These are phyloP conservation scores for Chunga burmeisteri DNA, from an alignment of 2,113 vertebrate species.

Conservation along the genomic window DNA sequence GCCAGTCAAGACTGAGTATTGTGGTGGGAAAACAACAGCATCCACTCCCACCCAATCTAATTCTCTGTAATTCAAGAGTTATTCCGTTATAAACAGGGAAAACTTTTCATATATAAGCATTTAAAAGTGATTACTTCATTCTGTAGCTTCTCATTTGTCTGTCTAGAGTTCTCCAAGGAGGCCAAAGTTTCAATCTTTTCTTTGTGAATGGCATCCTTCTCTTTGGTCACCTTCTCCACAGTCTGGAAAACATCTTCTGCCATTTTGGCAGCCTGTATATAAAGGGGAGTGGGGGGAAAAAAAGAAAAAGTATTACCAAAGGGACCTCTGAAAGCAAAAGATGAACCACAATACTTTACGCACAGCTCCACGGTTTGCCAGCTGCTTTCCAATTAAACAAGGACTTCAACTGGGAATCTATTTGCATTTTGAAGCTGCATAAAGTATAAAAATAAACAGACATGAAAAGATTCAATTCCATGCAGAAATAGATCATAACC, in stretches of 20 bases:
- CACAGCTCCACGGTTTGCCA: not conserved
- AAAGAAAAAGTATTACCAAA: not conserved
- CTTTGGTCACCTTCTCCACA: constrained; percentile 82
- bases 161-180: constrained; percentile 77
- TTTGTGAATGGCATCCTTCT: constrained; percentile 72
- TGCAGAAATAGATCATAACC: not conserved
- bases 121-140: constrained; percentile 79
- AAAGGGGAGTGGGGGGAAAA: not conserved
- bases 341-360: not conserved
- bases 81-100: not conserved
- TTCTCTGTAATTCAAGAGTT: not conserved
- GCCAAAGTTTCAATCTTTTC: constrained; percentile 78
- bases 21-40: not conserved
- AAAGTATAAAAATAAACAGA: not conserved
- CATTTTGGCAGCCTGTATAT: constrained; percentile 76
- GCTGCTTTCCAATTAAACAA: not conserved
- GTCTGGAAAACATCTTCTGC: constrained; percentile 81
- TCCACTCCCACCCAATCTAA: not conserved
- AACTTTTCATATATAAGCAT: not conserved
- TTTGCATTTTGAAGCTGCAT: not conserved
- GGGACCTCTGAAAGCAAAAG: not conserved
- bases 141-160: constrained; percentile 80
- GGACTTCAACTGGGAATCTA: not conserved
- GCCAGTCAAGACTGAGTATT: not conserved
- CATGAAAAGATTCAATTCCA: not conserved